Percentiles rank a stretch among this genome's conserved stretches.
Conservation (phyloP, 2,888 invertebrate species). For the Dolichopus griseipennis region DNA sequence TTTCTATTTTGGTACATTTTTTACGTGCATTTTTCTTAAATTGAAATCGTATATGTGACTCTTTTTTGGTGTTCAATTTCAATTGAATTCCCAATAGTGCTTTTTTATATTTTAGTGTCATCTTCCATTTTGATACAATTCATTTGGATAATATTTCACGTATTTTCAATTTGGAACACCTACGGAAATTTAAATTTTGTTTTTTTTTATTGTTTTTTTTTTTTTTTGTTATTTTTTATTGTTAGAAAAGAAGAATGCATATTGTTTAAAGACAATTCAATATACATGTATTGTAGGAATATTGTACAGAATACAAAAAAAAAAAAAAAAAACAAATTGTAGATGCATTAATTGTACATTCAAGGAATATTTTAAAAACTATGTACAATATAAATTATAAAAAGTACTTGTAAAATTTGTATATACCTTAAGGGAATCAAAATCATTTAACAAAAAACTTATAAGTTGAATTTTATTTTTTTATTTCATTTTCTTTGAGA, state of each 20-base stretch:
- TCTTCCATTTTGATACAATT: not conserved
- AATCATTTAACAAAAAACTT: not conserved
- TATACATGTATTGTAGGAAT: too few relatives aligned
- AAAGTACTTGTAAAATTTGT: not conserved
- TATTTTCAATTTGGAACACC: not conserved
- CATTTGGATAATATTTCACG: not conserved
- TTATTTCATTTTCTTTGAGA: too few relatives aligned
- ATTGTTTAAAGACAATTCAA: not conserved
- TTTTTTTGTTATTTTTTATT: not conserved
- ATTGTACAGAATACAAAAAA: too few relatives aligned
- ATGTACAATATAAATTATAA: too few relatives aligned
- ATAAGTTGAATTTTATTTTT: too few relatives aligned
- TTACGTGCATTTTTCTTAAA: not conserved
- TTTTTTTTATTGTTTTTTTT: too few relatives aligned
- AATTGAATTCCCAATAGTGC: not conserved
- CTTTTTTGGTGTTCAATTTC: not conserved
- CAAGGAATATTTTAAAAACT: too few relatives aligned
- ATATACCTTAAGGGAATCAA: not conserved
- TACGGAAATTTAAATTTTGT: not conserved
- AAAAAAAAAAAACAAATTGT: too few relatives aligned
- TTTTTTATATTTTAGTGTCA: not conserved
- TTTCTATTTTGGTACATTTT: not conserved
- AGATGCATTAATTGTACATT: too few relatives aligned
- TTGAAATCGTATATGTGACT: not conserved
- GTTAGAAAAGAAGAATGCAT: not conserved